phyloP scores from a whole-genome alignment of 2,797 vertebrate species.

The Dermochelys coriacea region DNA sequence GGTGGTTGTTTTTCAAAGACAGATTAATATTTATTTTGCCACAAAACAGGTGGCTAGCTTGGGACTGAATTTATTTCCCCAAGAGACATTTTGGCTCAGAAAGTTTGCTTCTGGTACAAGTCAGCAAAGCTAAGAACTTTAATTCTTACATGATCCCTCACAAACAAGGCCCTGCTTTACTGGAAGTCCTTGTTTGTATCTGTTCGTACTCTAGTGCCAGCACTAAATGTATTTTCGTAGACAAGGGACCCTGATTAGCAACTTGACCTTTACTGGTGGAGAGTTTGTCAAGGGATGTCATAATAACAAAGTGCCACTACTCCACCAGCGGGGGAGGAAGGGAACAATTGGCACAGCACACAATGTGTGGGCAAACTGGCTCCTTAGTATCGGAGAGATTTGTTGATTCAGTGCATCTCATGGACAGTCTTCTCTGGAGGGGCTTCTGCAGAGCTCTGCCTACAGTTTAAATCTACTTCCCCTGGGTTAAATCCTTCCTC shows the following conservation, averaged over 20 bases:
- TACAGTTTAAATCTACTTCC: not conserved
- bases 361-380: not conserved
- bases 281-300: not conserved
- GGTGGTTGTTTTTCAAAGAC: not conserved
- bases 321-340: not conserved
- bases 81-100: not conserved
- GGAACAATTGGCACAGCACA: not conserved
- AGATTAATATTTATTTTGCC: not conserved
- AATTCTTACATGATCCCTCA: not conserved
- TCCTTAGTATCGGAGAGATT: not conserved
- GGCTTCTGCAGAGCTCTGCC: not conserved
- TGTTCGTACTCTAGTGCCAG: not conserved
- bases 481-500: not conserved
- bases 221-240: not conserved
- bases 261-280: not conserved
- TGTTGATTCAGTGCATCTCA: not conserved
- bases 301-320: not conserved
- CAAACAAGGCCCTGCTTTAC: not conserved
- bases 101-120: not conserved
- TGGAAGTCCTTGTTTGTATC: not conserved
- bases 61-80: not conserved
- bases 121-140: not conserved
- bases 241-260: not conserved
- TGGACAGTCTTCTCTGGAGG: not conserved
- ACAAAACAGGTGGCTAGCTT: not conserved